A percentile compares a stretch with the other conserved stretches of the same genome.
Evolutionary conservation across 2,888 invertebrate species (phyloP).

Genomic region (Prionchulus punctatus): DNA sequence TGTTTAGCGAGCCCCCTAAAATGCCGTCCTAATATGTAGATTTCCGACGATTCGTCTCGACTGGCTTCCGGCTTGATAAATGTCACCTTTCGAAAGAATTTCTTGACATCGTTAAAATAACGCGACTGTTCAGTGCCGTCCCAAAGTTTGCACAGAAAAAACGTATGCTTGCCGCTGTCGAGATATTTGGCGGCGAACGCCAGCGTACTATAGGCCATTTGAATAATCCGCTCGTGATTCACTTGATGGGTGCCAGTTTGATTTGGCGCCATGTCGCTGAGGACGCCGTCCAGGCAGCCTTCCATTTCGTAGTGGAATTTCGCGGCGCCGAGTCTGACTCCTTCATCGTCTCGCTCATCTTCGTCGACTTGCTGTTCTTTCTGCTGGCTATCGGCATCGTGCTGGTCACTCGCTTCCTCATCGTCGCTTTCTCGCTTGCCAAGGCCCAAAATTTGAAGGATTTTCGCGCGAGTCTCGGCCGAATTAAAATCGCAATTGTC

Average conservation of each 20-base stretch:
- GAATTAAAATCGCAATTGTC: not conserved
- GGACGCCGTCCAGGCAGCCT: conserved; percentile 23
- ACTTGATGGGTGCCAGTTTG: conserved; percentile 22
- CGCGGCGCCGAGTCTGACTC: too few relatives aligned
- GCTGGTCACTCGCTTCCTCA: too few relatives aligned
- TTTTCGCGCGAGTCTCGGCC: not conserved
- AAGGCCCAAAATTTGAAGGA: not conserved
- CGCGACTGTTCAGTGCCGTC: conserved; percentile 20
- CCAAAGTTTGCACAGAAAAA: conserved; percentile 28
- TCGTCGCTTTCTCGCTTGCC: too few relatives aligned
- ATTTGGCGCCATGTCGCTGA: conserved; percentile 32
- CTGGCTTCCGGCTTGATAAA: conserved; percentile 28
- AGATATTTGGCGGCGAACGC: conserved; percentile 15
- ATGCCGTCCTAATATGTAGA: conserved; percentile 20
- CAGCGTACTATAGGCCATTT: conserved; percentile 18
- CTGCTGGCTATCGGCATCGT: too few relatives aligned
- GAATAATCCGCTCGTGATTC: conserved; percentile 23
- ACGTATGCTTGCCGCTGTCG: conserved; percentile 7
- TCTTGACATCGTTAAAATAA: conserved; percentile 19
- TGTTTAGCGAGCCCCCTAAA: conserved; percentile 9
- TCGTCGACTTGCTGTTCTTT: too few relatives aligned
- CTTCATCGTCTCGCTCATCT: too few relatives aligned
- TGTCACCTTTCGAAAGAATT: conserved; percentile 18
- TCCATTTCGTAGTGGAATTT: too few relatives aligned
- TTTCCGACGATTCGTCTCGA: conserved; percentile 26